Conservation (phyloP, 2,888 invertebrate genomes). For the Apomyelois bistriatella region DNA sequence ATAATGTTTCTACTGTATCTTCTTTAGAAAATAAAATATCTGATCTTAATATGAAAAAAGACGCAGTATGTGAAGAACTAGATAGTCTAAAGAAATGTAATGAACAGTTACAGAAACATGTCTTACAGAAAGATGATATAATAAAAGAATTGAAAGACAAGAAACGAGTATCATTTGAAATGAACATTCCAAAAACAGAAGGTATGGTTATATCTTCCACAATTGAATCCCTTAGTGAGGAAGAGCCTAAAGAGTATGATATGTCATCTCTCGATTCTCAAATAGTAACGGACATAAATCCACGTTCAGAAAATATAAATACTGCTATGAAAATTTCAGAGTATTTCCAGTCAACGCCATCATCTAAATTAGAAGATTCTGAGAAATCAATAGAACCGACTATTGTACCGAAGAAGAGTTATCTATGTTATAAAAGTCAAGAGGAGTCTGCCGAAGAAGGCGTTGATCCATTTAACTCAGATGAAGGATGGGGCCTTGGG, state of each 20-base stretch:
- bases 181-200: conserved; percentile 75
- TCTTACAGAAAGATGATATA: conserved; percentile 54
- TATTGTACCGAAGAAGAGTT: conserved; percentile 77
- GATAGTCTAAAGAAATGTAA: conserved; percentile 40
- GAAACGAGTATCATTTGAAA: conserved; percentile 64
- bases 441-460: conserved; percentile 30
- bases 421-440: conserved; percentile 67
- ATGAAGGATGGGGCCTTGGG: conserved; percentile 70
- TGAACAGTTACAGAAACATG: conserved; percentile 39
- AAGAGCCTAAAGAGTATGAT: conserved; percentile 37
- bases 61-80: conserved; percentile 36
- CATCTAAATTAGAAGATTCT: conserved; percentile 20
- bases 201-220: conserved; percentile 72
- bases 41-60: conserved; percentile 54
- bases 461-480: conserved; percentile 64
- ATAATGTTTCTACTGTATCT: conserved; percentile 36
- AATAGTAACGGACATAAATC: conserved; percentile 49
- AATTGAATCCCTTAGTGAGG: conserved; percentile 56
- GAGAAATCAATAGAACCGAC: conserved; percentile 45
- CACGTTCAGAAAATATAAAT: conserved; percentile 29
- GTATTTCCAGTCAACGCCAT: conserved; percentile 33
- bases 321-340: conserved; percentile 38
- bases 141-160: conserved; percentile 58
- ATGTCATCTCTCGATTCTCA: conserved; percentile 61
- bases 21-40: conserved; percentile 46